phyloP scores from a whole-genome alignment of 2,797 vertebrate species.

The Gambelia wislizenii region DNA sequence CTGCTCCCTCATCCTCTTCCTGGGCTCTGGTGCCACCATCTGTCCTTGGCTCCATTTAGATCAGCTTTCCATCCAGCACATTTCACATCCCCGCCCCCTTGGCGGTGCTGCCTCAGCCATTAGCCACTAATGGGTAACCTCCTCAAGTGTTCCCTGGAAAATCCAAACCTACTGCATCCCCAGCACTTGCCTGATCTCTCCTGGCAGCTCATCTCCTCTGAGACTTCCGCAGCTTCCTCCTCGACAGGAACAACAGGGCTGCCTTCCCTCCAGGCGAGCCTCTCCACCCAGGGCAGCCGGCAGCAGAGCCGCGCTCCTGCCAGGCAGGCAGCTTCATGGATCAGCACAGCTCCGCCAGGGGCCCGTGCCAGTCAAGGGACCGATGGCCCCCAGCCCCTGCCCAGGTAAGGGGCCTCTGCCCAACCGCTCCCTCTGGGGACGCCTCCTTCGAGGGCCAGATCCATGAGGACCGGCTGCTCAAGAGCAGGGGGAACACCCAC shows the following conservation, averaged over 20 bases:
- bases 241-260: background rate
- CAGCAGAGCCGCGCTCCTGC: too few species aligned
- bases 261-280: background rate
- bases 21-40: background rate
- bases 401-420: too few species aligned
- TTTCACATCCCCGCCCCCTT: background rate
- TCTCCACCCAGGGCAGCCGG: background rate
- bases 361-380: too few species aligned
- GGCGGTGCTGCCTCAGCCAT: background rate
- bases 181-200: background rate
- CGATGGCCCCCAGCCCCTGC: too few species aligned
- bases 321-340: background rate
- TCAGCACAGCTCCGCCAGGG: background rate
- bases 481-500: too few species aligned
- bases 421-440: too few species aligned
- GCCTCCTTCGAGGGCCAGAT: too few species aligned
- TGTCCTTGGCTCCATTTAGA: background rate
- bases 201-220: background rate
- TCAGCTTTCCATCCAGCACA: background rate
- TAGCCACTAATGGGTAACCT: background rate
- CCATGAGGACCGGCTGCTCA: too few species aligned
- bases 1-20: background rate
- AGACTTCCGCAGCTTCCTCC: background rate
- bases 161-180: background rate
- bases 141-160: background rate